These are phyloP conservation scores for Ophiodon elongatus DNA, from an alignment of 2,113 vertebrate genomes.

Conservation along the genomic window DNA sequence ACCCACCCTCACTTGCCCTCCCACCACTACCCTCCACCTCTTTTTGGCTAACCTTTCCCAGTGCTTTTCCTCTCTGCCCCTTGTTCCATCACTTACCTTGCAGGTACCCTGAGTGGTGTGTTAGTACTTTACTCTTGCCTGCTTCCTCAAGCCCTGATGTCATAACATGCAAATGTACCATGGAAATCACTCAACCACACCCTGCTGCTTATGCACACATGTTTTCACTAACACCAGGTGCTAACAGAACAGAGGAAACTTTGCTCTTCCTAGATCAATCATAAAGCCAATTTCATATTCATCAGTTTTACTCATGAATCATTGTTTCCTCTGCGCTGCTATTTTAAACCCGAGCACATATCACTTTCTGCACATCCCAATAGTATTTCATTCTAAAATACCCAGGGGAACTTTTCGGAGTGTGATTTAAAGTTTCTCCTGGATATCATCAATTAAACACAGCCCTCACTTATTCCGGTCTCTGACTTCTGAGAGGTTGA, in stretches of 20 bases:
- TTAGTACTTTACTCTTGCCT: conserved; percentile 40
- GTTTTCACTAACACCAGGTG: conserved; percentile 54
- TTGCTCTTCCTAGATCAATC: neutral
- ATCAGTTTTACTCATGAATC: conserved; percentile 21
- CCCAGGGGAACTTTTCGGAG: conserved; percentile 40
- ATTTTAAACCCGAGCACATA: conserved; percentile 53
- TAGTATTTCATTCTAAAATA: conserved; percentile 63
- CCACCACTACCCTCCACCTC: conserved; percentile 38
- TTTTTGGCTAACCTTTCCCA: conserved; percentile 46
- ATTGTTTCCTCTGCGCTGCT: conserved; percentile 73
- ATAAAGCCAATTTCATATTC: conserved; percentile 16
- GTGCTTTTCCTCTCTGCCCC: conserved; percentile 37
- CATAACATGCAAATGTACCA: conserved; percentile 64
- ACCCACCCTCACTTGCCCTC: conserved; percentile 52
- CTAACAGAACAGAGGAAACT: conserved; percentile 65
- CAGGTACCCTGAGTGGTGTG: conserved; percentile 57
- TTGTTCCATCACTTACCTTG: conserved; percentile 44
- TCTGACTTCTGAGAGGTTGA: conserved; percentile 45
- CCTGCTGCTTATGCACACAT: conserved; percentile 51
- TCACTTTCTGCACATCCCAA: conserved; percentile 54
- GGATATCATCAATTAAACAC: conserved; percentile 62
- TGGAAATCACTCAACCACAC: conserved; percentile 55
- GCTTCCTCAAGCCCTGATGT: conserved; percentile 55
- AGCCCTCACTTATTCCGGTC: conserved; percentile 36
- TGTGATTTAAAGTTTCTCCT: conserved; percentile 55